Evolutionary conservation across 2,888 invertebrate species (phyloP), one percentile per base, ranked within the genome.

Genomic region (Heteromyza rotundicornis): DNA sequence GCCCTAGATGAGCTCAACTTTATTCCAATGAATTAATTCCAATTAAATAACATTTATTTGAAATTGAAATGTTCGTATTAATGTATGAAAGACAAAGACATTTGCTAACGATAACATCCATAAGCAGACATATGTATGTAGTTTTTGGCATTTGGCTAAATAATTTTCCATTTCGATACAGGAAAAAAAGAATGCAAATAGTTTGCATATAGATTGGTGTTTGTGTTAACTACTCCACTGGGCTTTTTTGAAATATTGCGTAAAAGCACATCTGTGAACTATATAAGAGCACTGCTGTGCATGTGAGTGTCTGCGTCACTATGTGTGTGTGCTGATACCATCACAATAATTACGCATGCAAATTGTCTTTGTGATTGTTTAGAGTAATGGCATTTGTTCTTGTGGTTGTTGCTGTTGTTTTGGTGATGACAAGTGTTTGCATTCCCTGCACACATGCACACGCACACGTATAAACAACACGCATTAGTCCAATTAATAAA

Each of bases 291-390:
- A 65, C n/a, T n/a, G n/a, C 17, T 17, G 54, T 60, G 22, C 12
- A 2, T 20, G 32, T 55, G 50, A 32, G 44, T 62, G 35, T 55
- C 12, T 27, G 47, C 27, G 10, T 51, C 2, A 16, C 27, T 16
- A 36, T 65, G 59, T 23, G 56, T 60, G n/a, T 59, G 14, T 23
- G 40, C 19, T 14, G 8, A 36, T 16, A 22, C n/a, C 40, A 40
- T 7, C n/a, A 14, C 3, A 40, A 40, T 61, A 61, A 61, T 61
- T 61, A 57, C 51, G 47, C 19, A 61, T 61, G 61, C 52, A 61
- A 61, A 61, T 61, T 53, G 23, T 51, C 50, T 36, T 52, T 53
- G 27, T 24, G 40, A 16, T 40, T 47, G 44, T 56, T 40, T 44
- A 56, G 17, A 56, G 44, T 12, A 32, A 55, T 17, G 2, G 1